Conservation (phyloP, 2,113 vertebrate genomes). For the Otocyon megalotis region DNA sequence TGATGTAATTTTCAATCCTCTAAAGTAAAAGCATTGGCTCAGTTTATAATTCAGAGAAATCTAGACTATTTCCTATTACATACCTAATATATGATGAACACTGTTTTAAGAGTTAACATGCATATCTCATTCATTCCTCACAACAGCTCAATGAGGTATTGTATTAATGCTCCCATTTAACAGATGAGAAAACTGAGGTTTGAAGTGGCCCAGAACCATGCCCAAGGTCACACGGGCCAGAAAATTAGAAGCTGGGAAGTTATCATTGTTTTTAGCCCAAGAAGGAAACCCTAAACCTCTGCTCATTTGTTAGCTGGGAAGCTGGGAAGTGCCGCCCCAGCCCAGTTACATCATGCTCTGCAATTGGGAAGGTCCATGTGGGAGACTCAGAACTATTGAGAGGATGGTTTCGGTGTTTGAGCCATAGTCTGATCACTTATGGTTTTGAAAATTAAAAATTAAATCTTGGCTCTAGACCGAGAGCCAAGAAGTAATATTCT, state of each 20-base stretch:
- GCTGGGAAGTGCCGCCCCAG: not conserved
- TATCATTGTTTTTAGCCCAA: not conserved
- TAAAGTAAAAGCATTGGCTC: not conserved
- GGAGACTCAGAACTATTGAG: conserved; percentile 46
- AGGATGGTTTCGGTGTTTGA: conserved; percentile 86
- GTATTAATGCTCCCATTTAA: not conserved
- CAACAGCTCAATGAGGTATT: not conserved
- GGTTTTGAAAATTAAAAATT: conserved; percentile 84
- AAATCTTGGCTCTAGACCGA: conserved; percentile 81
- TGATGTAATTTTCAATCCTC: not conserved
- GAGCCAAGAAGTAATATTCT: conserved; percentile 71
- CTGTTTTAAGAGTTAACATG: not conserved
- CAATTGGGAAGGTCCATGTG: not conserved
- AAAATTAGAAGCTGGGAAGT: not conserved
- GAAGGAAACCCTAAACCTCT: not conserved
- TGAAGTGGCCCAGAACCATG: rapidly evolving
- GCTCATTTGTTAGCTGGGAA: not conserved
- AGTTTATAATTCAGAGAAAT: not conserved
- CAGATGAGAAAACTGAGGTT: not conserved
- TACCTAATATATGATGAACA: not conserved
- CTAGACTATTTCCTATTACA: not conserved
- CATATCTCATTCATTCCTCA: not conserved
- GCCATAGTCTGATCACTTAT: conserved; percentile 83
- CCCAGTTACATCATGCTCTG: conserved; percentile 49
- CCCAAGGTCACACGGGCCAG: no score